These are phyloP conservation scores for Catharus minimus DNA, from an alignment of 2,113 vertebrate genomes.

Conservation along the genomic window DNA sequence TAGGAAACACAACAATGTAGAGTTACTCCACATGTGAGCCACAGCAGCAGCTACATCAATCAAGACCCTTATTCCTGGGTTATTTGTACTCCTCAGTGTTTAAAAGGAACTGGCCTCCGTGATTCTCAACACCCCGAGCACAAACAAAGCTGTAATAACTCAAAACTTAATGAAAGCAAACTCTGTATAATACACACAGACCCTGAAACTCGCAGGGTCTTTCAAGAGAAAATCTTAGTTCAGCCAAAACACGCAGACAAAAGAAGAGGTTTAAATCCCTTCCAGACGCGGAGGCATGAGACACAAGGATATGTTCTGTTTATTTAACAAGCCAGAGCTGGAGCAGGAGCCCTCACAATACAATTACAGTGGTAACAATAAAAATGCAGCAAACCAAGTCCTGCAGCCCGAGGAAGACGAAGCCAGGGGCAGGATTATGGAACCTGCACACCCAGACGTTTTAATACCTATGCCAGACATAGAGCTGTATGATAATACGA, in stretches of 20 bases:
- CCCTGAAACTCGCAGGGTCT: slow-evolving; percentile 13
- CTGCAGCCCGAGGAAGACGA: background rate
- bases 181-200: slow-evolving; percentile 13
- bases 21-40: background rate
- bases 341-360: slow-evolving; percentile 36
- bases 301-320: slow-evolving; percentile 56
- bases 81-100: background rate
- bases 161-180: slow-evolving; percentile 43
- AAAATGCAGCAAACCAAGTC: slow-evolving; percentile 39
- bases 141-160: slow-evolving; percentile 52
- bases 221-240: slow-evolving; percentile 48
- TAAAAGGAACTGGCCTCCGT: background rate
- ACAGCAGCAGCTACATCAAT: slow-evolving; percentile 19
- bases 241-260: slow-evolving; percentile 51
- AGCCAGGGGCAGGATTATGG: slow-evolving; percentile 7
- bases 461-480: slow-evolving; percentile 59
- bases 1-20: slow-evolving; percentile 5
- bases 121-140: slow-evolving; percentile 13
- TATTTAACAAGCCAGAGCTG: slow-evolving; percentile 47
- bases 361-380: slow-evolving; percentile 59
- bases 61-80: background rate
- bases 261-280: slow-evolving; percentile 58
- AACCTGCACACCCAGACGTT: slow-evolving; percentile 51
- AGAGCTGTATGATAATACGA: background rate
- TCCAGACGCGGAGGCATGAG: slow-evolving; percentile 17